Evolutionary conservation across 2,113 vertebrate species (phyloP).

Genomic region (Notothenia coriiceps): DNA sequence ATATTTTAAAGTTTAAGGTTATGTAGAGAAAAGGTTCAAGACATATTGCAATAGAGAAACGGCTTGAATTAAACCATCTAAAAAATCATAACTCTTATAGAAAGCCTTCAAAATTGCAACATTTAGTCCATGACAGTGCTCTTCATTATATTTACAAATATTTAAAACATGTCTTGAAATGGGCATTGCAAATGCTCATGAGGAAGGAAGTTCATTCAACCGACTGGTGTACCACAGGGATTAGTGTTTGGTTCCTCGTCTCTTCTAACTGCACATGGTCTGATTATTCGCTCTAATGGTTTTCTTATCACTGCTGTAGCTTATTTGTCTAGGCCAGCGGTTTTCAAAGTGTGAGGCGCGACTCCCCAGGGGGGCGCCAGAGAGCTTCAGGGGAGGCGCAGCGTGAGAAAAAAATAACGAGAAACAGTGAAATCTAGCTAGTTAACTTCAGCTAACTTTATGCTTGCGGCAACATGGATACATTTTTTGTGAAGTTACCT

Average conservation of each 20-base stretch:
- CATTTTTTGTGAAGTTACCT: too few species aligned
- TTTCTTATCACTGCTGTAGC: background rate
- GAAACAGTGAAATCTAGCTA: too few species aligned
- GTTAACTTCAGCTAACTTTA: too few species aligned
- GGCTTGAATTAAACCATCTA: background rate
- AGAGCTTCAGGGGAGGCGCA: too few species aligned
- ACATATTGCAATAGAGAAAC: background rate
- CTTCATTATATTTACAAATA: background rate
- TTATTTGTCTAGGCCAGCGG: too few species aligned
- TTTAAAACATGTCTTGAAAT: background rate
- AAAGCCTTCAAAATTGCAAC: background rate
- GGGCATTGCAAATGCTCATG: background rate
- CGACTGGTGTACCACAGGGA: background rate
- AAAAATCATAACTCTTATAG: background rate
- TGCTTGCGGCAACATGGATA: too few species aligned
- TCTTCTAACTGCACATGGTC: too few species aligned
- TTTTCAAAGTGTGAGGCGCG: too few species aligned
- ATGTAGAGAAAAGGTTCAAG: background rate
- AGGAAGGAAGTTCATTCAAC: too few species aligned
- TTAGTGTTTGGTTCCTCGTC: background rate
- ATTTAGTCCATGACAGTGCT: background rate
- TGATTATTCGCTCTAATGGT: background rate
- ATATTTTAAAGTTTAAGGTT: background rate
- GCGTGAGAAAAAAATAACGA: too few species aligned
- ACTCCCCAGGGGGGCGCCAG: too few species aligned